Evolutionary conservation across 2,888 invertebrate genomes (phyloP).

Genomic region (Epiblema foenella): DNA sequence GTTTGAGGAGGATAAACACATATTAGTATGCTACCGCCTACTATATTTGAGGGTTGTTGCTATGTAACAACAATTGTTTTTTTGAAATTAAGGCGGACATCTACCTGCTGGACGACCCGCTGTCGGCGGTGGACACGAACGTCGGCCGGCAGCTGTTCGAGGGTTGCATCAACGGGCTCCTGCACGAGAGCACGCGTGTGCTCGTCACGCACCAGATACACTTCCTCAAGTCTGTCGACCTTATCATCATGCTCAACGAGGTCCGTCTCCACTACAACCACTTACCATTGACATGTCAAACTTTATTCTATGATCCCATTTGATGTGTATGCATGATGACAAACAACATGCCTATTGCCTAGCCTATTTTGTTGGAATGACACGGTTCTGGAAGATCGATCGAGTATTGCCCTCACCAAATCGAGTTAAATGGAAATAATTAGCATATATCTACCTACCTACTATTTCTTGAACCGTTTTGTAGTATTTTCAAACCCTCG

Average conservation of each 20-base stretch:
- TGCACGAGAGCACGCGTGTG: conserved; percentile 88
- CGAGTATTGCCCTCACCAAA: too few relatives aligned
- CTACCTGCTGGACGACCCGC: conserved; percentile 93
- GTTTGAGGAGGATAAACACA: too few relatives aligned
- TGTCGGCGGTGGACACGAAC: conserved; percentile 94
- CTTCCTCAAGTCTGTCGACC: conserved; percentile 49
- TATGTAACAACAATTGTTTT: background rate
- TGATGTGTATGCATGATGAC: too few relatives aligned
- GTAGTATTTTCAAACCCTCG: too few relatives aligned
- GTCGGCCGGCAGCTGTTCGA: conserved; percentile 92
- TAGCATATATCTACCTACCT: too few relatives aligned
- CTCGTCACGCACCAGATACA: conserved; percentile 92
- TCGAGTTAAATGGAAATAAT: too few relatives aligned
- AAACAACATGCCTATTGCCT: too few relatives aligned
- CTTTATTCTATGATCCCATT: too few relatives aligned
- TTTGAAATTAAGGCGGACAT: conserved; percentile 87
- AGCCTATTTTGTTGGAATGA: too few relatives aligned
- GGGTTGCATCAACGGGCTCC: conserved; percentile 88
- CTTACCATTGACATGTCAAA: background rate
- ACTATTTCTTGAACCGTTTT: too few relatives aligned
- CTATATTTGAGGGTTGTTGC: too few relatives aligned
- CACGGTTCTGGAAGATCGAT: too few relatives aligned
- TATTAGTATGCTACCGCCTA: background rate
- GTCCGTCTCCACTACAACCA: conserved; percentile 49
- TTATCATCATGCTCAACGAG: conserved; percentile 58